Conservation (phyloP, 2,113 vertebrate species). For the Colaptes auratus region DNA sequence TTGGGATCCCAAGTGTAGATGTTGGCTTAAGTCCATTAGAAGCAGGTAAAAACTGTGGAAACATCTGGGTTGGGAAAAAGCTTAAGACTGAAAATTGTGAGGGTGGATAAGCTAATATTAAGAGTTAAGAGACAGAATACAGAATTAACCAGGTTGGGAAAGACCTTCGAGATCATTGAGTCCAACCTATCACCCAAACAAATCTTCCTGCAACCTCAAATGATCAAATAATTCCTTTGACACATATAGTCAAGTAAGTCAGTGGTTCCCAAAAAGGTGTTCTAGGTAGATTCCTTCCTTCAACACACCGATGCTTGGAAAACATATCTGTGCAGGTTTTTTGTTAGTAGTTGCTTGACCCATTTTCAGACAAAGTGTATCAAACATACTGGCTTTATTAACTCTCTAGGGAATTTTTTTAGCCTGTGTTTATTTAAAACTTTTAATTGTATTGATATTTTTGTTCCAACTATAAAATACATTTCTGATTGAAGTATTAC, state of each 20-base stretch:
- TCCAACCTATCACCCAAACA: too few species aligned
- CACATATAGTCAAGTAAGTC: background rate
- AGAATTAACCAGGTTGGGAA: too few species aligned
- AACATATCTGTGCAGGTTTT: background rate
- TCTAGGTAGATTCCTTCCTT: background rate
- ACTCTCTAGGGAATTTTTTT: background rate
- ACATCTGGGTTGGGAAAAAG: background rate
- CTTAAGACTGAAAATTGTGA: background rate
- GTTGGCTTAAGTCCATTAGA: background rate
- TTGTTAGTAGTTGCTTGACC: background rate
- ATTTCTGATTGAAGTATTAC: background rate
- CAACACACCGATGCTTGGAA: background rate
- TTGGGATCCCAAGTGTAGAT: background rate
- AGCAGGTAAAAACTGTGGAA: background rate
- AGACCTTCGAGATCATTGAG: too few species aligned
- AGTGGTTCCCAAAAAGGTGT: background rate
- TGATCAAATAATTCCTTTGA: background rate
- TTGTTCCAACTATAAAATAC: background rate
- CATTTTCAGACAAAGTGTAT: background rate
- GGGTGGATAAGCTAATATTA: background rate
- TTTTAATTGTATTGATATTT: background rate
- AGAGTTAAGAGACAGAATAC: background rate
- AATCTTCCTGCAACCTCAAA: background rate
- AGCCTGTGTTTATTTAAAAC: background rate
- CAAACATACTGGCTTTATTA: background rate